Conservation (phyloP, 2,797 vertebrate genomes). For the Sciurus vulgaris region DNA sequence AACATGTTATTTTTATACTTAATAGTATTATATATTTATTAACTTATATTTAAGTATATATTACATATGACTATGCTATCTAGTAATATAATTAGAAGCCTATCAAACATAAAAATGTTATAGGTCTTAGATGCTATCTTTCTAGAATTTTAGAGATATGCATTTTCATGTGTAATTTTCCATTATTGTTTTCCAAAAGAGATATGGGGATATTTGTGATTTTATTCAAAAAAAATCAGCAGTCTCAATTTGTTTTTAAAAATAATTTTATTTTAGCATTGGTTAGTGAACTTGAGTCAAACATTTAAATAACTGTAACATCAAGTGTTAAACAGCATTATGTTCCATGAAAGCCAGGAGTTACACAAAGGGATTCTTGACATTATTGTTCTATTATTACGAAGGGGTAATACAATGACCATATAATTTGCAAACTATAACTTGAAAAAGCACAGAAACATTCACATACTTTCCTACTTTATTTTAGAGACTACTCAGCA, state of each 20-base stretch:
- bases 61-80: no score
- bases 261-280: constrained; percentile 47
- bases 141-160: not conserved
- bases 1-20: not conserved
- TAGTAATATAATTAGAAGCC: no score
- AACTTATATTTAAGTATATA: not conserved
- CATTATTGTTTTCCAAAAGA: not conserved
- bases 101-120: not conserved
- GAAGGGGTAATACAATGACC: not conserved
- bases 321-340: not conserved
- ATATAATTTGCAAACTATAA: not conserved
- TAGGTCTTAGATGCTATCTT: not conserved
- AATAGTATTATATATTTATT: not conserved
- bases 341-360: not conserved
- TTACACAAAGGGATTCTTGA: not conserved
- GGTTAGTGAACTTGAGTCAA: not conserved
- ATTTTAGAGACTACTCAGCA: not conserved
- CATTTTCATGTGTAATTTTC: not conserved
- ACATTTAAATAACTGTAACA: not conserved
- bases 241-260: not conserved
- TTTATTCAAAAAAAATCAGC: constrained; percentile 11
- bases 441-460: not conserved
- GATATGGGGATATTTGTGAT: not conserved
- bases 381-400: not conserved
- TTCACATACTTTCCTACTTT: not conserved